Base-by-base conservation (phyloP, 1,140 invertebrate species). In the Camponotus pennsylvanicus region DNA sequence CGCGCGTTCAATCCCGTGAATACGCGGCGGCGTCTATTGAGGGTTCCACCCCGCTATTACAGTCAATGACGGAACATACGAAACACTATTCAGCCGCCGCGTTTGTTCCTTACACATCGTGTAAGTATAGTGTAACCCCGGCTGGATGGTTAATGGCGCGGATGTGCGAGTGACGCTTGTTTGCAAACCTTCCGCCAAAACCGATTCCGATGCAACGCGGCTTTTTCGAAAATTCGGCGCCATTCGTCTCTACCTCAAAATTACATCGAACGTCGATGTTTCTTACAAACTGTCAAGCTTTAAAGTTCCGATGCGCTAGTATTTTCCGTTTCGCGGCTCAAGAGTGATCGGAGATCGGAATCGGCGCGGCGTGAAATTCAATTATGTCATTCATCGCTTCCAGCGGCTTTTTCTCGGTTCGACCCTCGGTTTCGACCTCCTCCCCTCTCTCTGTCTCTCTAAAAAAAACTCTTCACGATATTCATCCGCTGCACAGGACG, bases 341-440 rank as follows among this genome's bases (percentile, higher is more conserved):
- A 57, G 21, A 32, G 55, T 84, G 52, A 57, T 32, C 61, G 45
- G 45, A 45, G 79, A 42, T 55, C n/a, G 57, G 83, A 89, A 90
- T 91, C 93, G 92, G 79, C 89, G 90, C 91, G 91, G 90, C 93
- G 93, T 95, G 91, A 95, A 94, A 95, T 95, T 94, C 91, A 95
- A 95, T 94, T 94, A 94, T 93, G 92, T 93, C 92, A 93, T 92
- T 94, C 92, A 92, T 91, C 91, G 93, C 88, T 87, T 86, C 86
- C 88, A 89, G 90, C 89, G 86, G 70, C 63, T 70, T 71, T 89
- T 59, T 88, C 49, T 52, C 27, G 45, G n/a, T 71, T 27, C 27
- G 27, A 27, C 55, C 32, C 52, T 18, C 1, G 3, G 11, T 3
- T 5, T 18, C n/a, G 49, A 5, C 21, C 71, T 59, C n/a, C 32